Evolutionary conservation across 1,140 invertebrate genomes (phyloP).

Genomic region (Steinernema khuongi): DNA sequence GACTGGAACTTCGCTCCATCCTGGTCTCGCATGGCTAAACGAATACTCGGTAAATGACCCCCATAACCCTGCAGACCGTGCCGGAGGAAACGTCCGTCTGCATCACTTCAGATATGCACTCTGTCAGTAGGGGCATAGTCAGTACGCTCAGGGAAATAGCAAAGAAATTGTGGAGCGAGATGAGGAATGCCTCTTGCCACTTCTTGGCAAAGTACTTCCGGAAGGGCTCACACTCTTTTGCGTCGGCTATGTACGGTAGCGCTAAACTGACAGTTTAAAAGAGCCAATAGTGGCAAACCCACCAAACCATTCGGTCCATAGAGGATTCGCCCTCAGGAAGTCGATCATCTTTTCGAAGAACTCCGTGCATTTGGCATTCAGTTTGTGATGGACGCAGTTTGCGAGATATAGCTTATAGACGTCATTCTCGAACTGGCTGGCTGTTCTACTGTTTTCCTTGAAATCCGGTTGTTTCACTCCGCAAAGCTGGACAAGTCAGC

Average conservation of each 20-base stretch:
- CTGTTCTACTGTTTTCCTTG: slow-evolving; percentile 62
- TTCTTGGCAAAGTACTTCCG: slow-evolving; percentile 80
- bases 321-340: slow-evolving; percentile 77
- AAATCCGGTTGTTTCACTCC: slow-evolving; percentile 9
- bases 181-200: slow-evolving; percentile 86
- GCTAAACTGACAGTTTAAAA: slow-evolving; percentile 64
- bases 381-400: slow-evolving; percentile 74
- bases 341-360: slow-evolving; percentile 81
- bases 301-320: slow-evolving; percentile 98
- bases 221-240: slow-evolving; percentile 81
- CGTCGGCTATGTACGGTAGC: slow-evolving; percentile 80
- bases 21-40: slow-evolving; percentile 64
- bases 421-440: slow-evolving; percentile 80
- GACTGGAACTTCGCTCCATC: slow-evolving; percentile 65
- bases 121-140: slow-evolving; percentile 59
- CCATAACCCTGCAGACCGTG: background rate
- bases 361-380: slow-evolving; percentile 77
- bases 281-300: slow-evolving; percentile 59
- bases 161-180: slow-evolving; percentile 89
- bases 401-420: slow-evolving; percentile 82
- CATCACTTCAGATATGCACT: slow-evolving; percentile 77
- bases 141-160: slow-evolving; percentile 70
- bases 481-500: slow-evolving; percentile 16
- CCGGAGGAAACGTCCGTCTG: background rate
- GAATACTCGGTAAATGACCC: background rate